Evolutionary conservation across 2,888 invertebrate genomes (phyloP).

Genomic region (Clepsis dumicolana): DNA sequence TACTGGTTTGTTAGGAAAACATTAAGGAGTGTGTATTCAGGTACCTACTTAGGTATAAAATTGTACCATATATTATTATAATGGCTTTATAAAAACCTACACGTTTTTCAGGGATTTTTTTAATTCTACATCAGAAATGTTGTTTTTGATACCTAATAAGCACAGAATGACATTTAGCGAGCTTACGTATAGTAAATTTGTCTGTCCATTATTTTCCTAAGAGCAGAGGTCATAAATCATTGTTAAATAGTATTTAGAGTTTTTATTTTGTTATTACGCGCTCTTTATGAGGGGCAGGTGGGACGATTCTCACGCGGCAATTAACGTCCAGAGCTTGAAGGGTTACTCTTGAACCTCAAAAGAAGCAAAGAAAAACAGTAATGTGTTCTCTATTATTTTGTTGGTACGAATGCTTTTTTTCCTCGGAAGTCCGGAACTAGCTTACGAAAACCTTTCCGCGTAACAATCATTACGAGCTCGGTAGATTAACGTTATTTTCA

Average conservation of each 20-base stretch:
- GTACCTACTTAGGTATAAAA: neutral
- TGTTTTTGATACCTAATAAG: neutral
- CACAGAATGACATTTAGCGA: neutral
- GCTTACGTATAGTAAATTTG: neutral
- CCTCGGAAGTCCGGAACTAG: constrained; percentile 35
- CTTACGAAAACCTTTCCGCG: constrained; percentile 27
- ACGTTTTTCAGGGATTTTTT: neutral
- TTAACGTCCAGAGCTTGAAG: constrained; percentile 77
- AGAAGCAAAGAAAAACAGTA: constrained; percentile 67
- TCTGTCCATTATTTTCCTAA: neutral
- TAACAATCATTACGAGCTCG: constrained; percentile 13
- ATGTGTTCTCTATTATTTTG: constrained; percentile 56
- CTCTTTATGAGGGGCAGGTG: constrained; percentile 70
- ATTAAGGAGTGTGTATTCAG: neutral
- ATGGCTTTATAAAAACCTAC: neutral
- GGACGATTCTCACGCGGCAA: constrained; percentile 78
- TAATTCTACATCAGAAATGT: neutral
- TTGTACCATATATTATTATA: neutral
- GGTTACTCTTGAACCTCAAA: constrained; percentile 75
- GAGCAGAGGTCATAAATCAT: constrained; percentile 48
- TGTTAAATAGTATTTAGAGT: constrained; percentile 67
- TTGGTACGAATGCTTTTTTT: constrained; percentile 55
- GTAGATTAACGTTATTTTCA: constrained; percentile 14
- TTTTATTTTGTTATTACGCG: constrained; percentile 67
- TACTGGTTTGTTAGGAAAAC: constrained; percentile 55